Conservation (phyloP, 2,888 invertebrate species). For the Chloromyia formosa region DNA sequence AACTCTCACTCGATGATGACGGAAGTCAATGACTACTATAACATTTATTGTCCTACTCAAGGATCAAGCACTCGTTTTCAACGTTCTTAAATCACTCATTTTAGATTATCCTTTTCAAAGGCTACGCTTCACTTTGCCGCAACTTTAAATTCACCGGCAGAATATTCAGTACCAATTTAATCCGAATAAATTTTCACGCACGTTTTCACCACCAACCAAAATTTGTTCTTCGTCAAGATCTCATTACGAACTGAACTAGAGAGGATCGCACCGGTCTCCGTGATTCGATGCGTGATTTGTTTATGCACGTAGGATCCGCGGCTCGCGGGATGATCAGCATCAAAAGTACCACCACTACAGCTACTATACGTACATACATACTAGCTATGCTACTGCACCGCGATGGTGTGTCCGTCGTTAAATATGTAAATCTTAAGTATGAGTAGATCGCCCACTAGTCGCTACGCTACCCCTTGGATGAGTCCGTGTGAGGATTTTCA, state of each 20-base stretch:
- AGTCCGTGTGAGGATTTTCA: slow-evolving; percentile 23
- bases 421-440: slow-evolving; percentile 3
- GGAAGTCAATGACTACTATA: not conserved
- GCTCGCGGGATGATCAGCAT: slow-evolving; percentile 9
- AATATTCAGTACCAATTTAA: not conserved
- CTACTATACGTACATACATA: no score
- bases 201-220: slow-evolving; percentile 18
- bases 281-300: slow-evolving; percentile 30
- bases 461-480: slow-evolving; percentile 40
- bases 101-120: not conserved
- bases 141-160: not conserved
- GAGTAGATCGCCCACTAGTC: no score
- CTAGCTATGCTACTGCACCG: slow-evolving; percentile 27
- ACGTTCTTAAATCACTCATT: not conserved
- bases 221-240: slow-evolving; percentile 44
- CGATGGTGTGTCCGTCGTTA: slow-evolving; percentile 13
- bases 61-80: not conserved
- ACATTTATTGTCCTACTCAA: not conserved
- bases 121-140: not conserved
- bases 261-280: slow-evolving; percentile 22
- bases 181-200: slow-evolving; percentile 16
- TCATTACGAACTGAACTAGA: slow-evolving; percentile 44
- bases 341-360: no score
- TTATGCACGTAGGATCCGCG: slow-evolving; percentile 37
- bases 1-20: slow-evolving; percentile 7